Base-by-base conservation (phyloP, 2,888 invertebrate genomes). In the Stramonita haemastoma region DNA sequence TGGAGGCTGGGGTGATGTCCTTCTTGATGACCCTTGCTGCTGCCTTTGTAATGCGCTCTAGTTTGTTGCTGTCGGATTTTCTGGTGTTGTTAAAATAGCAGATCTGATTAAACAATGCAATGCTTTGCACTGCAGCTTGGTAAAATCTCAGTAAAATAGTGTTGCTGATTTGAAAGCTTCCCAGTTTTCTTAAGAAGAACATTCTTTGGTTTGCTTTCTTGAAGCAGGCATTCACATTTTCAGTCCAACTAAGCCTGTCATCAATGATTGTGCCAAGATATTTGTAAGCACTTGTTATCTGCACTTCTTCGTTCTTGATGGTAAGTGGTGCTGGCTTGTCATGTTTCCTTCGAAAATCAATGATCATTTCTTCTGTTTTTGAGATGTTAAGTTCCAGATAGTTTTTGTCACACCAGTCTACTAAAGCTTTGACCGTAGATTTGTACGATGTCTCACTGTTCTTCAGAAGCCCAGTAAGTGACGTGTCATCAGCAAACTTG, bases 191-290 rank as follows among this genome's bases (percentile, higher is more conserved):
- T 19, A 81, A 81, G 36, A 11, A 81, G 36, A 11, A 81, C 0
- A 81, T 15, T 19, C 81, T 34, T 19, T 81, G 81, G 19, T 36
- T 81, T 36, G 81, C 81, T 81, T 81, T 36, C 2, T 81, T 81
- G 81, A 6, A 81, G 34, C 36, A 36, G 6, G 81, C 29, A 15
- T n/a, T n/a, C 5, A 70, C n/a, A n/a, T 77, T 26, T n/a, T 26
- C 8, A 15, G 83, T n/a, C 46, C 83, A 83, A 11, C 26, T 26
- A 11, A 83, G 13, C 46, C 22, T 46, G 26, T 46, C n/a, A 26
- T 83, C 46, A 13, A 83, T 83, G 46, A 83, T 46, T 36, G 13
- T 83, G 83, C 83, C 22, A 13, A 83, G 83, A 46, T 83, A 83
- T 15, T 83, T 83, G 29, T 77, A 77, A 5, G 22, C 15, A 15